phyloP scores from a whole-genome alignment of 2,113 vertebrate genomes.

The Lycaon pictus region DNA sequence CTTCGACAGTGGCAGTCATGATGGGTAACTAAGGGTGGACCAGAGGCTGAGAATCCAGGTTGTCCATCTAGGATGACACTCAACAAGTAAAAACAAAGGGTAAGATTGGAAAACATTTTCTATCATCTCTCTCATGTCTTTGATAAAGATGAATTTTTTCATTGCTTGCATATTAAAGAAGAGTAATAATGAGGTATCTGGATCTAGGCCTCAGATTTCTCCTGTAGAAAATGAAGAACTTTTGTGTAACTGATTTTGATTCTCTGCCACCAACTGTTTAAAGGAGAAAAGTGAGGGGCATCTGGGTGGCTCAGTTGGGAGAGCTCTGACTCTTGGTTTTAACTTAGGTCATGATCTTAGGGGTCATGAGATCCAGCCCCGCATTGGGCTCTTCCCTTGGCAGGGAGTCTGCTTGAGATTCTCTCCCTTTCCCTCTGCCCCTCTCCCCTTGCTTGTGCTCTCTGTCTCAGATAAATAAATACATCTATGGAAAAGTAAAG shows the following conservation, averaged over 20 bases:
- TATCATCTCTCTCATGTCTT: background rate
- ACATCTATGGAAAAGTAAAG: background rate
- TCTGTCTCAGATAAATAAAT: no score
- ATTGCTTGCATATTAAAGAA: background rate
- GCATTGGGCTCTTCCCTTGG: no score
- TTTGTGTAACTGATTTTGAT: background rate
- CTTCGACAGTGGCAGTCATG: background rate
- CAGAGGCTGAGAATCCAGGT: background rate
- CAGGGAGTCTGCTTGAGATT: no score
- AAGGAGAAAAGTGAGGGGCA: background rate
- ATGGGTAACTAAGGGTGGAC: background rate
- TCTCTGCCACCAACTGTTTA: background rate
- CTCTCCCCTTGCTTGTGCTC: no score
- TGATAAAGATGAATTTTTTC: slow-evolving; percentile 28
- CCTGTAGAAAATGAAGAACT: background rate
- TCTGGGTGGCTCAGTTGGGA: no score
- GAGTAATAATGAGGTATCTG: background rate
- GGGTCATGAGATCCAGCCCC: no score
- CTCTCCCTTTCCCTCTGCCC: no score
- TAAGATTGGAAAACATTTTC: background rate
- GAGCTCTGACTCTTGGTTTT: no score
- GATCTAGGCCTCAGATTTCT: background rate
- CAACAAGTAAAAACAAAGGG: background rate
- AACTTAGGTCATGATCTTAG: no score
- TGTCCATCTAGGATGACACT: background rate